These are phyloP conservation scores for Oryzias sinensis DNA, from an alignment of 2,797 vertebrate genomes.

Conservation along the genomic window DNA sequence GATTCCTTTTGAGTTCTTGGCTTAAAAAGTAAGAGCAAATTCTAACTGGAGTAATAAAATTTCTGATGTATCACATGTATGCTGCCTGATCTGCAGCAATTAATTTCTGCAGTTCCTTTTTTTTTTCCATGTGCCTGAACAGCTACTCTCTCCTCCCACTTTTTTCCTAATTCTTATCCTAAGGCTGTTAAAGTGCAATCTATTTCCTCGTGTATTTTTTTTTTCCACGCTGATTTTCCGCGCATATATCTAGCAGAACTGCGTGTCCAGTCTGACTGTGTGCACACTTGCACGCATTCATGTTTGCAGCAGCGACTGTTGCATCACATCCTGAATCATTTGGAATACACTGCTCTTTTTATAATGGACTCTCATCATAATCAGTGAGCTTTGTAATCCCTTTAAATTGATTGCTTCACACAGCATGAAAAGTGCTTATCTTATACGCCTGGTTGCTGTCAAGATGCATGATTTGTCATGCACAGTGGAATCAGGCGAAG, in stretches of 20 bases:
- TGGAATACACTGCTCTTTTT: conserved; percentile 62
- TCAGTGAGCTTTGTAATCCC: conserved; percentile 65
- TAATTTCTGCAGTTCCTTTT: conserved; percentile 67
- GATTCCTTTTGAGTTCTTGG: conserved; percentile 28
- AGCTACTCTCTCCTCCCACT: conserved; percentile 55
- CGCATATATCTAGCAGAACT: conserved; percentile 21
- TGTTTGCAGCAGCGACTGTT: conserved; percentile 34
- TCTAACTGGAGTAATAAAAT: conserved; percentile 52
- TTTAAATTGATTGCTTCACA: conserved; percentile 64
- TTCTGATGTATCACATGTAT: conserved; percentile 60
- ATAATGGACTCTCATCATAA: conserved; percentile 70
- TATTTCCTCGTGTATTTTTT: conserved; percentile 52
- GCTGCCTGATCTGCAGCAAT: conserved; percentile 70
- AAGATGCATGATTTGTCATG: conserved; percentile 56
- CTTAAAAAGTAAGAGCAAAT: conserved; percentile 46
- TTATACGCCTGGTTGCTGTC: conserved; percentile 54
- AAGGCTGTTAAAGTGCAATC: conserved; percentile 58
- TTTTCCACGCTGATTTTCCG: conserved; percentile 32
- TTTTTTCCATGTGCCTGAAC: conserved; percentile 47
- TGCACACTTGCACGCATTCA: conserved; percentile 19
- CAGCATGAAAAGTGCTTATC: conserved; percentile 62
- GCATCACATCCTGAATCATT: conserved; percentile 58
- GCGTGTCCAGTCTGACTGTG: conserved; percentile 20
- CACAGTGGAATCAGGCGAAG: conserved; percentile 42
- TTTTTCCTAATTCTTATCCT: conserved; percentile 53